phyloP scores from a whole-genome alignment of 2,888 invertebrate genomes.

The Plutella xylostella region DNA sequence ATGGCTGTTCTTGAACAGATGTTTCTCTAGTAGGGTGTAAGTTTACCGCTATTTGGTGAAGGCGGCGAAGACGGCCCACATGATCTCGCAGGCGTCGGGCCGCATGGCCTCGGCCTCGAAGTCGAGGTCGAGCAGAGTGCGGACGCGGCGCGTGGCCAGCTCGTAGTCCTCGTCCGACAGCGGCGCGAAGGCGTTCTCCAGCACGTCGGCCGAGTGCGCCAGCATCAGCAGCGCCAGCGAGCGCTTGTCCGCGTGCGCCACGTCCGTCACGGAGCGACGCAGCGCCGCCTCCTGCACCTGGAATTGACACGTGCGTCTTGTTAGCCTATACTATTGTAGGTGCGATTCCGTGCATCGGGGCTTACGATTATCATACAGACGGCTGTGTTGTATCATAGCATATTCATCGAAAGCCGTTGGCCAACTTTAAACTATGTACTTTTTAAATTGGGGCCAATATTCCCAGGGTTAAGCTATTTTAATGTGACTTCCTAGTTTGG shows the following conservation, averaged over 20 bases:
- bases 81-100: conserved; percentile 89
- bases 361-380: no score
- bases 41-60: conserved; percentile 89
- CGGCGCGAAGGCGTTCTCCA: conserved; percentile 99
- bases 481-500: no score
- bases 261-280: conserved; percentile 96
- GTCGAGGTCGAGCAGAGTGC: conserved; percentile 95
- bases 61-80: conserved; percentile 99
- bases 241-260: conserved; percentile 96
- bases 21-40: background rate
- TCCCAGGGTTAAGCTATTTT: no score
- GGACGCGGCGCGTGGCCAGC: conserved; percentile 96
- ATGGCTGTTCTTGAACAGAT: no score
- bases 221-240: conserved; percentile 93
- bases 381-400: no score
- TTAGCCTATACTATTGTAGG: no score
- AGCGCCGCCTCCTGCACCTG: conserved; percentile 98
- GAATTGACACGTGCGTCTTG: no score
- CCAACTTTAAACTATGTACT: no score
- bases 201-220: conserved; percentile 97
- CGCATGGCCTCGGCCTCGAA: conserved; percentile 96
- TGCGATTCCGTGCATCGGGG: no score
- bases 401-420: no score
- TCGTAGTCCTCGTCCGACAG: conserved; percentile 98
- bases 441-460: no score